A percentile compares a stretch with the other conserved stretches of the same genome.
phyloP scores from a whole-genome alignment of 2,797 vertebrate species.

The Ficedula albicollis region DNA sequence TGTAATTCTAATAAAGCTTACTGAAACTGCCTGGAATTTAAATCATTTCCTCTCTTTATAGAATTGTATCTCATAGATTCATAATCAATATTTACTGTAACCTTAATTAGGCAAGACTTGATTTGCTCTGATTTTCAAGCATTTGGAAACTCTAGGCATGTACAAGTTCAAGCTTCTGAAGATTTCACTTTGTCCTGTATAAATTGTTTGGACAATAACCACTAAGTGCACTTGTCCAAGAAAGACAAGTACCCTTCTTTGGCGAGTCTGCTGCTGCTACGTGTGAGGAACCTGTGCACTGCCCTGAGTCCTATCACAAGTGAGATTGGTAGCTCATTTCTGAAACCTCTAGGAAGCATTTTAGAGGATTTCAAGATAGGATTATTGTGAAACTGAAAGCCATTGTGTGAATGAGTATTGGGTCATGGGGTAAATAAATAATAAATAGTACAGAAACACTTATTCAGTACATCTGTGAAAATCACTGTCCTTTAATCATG shows the following conservation, averaged over 20 bases:
- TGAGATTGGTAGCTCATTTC: neutral
- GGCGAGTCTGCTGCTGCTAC: neutral
- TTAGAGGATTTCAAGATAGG: neutral
- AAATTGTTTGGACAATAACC: neutral
- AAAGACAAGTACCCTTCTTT: neutral
- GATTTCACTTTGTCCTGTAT: neutral
- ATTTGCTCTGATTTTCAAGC: neutral
- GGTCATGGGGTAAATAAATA: neutral
- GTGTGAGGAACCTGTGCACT: neutral
- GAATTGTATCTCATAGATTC: neutral
- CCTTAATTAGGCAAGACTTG: neutral
- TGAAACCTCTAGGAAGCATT: neutral
- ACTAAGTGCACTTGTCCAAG: too few species aligned
- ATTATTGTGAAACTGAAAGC: neutral
- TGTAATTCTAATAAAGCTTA: neutral
- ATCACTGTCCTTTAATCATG: neutral
- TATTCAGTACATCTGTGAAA: neutral
- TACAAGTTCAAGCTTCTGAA: neutral
- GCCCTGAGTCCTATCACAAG: neutral
- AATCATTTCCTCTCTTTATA: neutral
- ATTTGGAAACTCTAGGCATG: neutral
- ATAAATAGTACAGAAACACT: neutral
- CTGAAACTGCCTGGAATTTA: neutral
- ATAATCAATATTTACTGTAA: neutral
- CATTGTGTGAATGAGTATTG: neutral